Base-by-base conservation (phyloP, 2,113 vertebrate species). In the Heteronetta atricapilla region DNA sequence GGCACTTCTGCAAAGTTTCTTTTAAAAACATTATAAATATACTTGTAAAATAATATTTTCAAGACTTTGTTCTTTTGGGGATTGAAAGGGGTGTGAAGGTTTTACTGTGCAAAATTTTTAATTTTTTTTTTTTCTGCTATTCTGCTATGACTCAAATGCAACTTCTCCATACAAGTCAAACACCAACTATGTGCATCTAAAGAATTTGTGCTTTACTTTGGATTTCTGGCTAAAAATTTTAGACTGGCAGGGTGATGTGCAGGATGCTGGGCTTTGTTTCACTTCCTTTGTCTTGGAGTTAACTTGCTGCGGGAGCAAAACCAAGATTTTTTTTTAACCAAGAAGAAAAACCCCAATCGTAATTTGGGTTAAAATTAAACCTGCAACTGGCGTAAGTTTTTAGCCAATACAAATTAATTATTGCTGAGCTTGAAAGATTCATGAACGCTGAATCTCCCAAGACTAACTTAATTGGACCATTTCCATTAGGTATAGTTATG, bases 1-100 rank as follows among this genome's bases (percentile, higher is more conserved):
- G 98, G 98, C 98, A 98, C 98, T 98, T 98, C 98, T 98, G 97
- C 98, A 98, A 98, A 98, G 97, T 98, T 97, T 98, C 97, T 98
- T 98, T 98, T 98, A 98, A 98, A 98, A 98, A 98, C 97, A 96
- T 98, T 98, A 98, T 98, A 98, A 98, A 98, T 98, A 98, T 97
- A 98, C 94, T 98, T 18, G 76, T 97, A 98, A 98, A 98, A 98
- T 98, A 98, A 98, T 97, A 98, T 98, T 97, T 96, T 98, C 98
- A 98, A 98, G 98, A 98, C 97, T 98, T 98, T 97, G 97, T 98
- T 97, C 96, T 97, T 97, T 97, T 87, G 91, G 95, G 96, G 93
- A 79, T 25, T 62, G 89, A 97, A 94, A 84, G 94, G 97, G 98
- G 98, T 98, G 98, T 95, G 97, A 98, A 97, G 96, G 38, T 98